These are phyloP conservation scores for Pipra filicauda DNA, from an alignment of 2,113 vertebrate genomes.

Conservation along the genomic window DNA sequence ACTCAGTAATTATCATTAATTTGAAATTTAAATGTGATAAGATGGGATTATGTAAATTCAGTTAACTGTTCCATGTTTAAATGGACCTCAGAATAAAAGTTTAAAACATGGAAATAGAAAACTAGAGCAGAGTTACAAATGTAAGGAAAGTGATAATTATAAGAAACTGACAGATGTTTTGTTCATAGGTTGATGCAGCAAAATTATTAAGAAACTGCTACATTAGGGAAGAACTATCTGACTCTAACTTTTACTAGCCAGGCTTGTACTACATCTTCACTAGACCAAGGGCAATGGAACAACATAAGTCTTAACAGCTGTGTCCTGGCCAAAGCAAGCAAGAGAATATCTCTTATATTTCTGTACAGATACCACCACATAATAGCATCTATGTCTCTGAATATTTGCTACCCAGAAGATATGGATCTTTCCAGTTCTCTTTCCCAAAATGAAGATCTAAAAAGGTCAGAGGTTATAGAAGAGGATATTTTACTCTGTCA, in stretches of 20 bases:
- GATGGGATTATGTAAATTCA: not conserved
- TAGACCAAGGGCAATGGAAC: not conserved
- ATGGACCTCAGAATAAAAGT: not conserved
- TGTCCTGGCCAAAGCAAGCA: not conserved
- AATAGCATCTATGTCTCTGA: not conserved
- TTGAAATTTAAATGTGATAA: not conserved
- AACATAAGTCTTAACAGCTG: not conserved
- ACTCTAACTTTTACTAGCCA: not conserved
- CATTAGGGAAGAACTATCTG: not conserved
- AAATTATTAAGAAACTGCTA: not conserved
- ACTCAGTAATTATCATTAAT: not conserved
- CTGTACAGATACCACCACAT: not conserved
- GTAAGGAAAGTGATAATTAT: not conserved
- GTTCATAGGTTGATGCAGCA: not conserved
- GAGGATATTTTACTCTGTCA: not conserved
- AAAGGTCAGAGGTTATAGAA: not conserved
- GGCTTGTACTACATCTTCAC: not conserved
- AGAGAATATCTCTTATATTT: not conserved
- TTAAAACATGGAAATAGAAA: not conserved
- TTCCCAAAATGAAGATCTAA: not conserved
- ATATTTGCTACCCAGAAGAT: not conserved
- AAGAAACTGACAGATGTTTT: not conserved
- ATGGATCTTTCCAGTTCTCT: not conserved
- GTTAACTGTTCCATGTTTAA: not conserved
- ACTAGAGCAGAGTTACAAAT: not conserved